phyloP scores from a whole-genome alignment of 1,140 invertebrate genomes.

The Drosophila erecta region DNA sequence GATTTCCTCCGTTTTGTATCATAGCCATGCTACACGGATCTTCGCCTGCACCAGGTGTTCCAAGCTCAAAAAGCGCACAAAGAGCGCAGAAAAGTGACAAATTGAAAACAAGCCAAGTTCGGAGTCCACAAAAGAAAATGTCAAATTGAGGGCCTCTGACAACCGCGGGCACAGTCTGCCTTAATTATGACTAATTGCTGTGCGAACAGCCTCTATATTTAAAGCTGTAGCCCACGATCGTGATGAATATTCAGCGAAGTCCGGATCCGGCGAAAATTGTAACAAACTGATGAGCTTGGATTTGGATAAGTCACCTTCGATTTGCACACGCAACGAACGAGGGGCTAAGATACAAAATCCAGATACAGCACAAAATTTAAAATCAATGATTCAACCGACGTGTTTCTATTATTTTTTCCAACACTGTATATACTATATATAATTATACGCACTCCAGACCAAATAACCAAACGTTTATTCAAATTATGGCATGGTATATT shows the following conservation, averaged over 20 bases:
- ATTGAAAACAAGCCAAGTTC: slow-evolving; percentile 18
- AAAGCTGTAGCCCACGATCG: neutral
- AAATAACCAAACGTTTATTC: too few relatives aligned
- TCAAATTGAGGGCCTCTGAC: slow-evolving; percentile 57
- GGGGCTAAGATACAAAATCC: neutral
- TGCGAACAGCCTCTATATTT: slow-evolving; percentile 43
- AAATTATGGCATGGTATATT: too few relatives aligned
- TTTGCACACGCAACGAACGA: slow-evolving; percentile 28
- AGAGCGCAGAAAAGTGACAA: slow-evolving; percentile 28
- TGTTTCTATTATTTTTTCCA: too few relatives aligned
- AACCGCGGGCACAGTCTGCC: slow-evolving; percentile 47
- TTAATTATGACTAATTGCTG: slow-evolving; percentile 74
- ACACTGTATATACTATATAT: too few relatives aligned
- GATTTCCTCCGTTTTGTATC: too few relatives aligned
- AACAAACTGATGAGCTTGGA: slow-evolving; percentile 36
- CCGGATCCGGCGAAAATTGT: slow-evolving; percentile 12
- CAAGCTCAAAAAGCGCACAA: slow-evolving; percentile 9
- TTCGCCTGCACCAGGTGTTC: slow-evolving; percentile 10
- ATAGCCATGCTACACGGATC: too few relatives aligned
- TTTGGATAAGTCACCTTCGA: slow-evolving; percentile 6
- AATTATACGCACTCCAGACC: too few relatives aligned
- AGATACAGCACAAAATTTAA: too few relatives aligned
- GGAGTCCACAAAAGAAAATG: slow-evolving; percentile 44
- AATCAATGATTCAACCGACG: too few relatives aligned
- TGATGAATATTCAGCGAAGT: slow-evolving; percentile 20